phyloP scores from a whole-genome alignment of 2,113 vertebrate species.

The Panurus biarmicus region DNA sequence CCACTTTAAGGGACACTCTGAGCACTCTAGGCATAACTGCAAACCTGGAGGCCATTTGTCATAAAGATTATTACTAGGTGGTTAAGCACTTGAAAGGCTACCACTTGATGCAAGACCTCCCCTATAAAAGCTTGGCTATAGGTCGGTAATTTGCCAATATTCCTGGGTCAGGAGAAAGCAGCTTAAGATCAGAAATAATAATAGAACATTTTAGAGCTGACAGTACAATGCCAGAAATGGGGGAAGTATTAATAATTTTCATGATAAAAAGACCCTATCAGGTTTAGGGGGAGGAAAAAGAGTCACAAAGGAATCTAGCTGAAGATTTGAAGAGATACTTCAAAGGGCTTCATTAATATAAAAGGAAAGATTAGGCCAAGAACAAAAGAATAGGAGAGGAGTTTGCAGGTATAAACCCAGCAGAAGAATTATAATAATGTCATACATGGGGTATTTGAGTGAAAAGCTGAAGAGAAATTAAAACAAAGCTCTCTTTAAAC shows the following conservation, averaged over 20 bases:
- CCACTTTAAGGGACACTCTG: slow-evolving; percentile 44
- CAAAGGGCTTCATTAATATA: slow-evolving; percentile 68
- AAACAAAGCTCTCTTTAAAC: slow-evolving; percentile 37
- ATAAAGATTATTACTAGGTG: slow-evolving; percentile 64
- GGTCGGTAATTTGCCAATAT: slow-evolving; percentile 70
- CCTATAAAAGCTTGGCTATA: slow-evolving; percentile 69
- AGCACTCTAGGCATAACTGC: slow-evolving; percentile 48
- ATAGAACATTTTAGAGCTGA: slow-evolving; percentile 57
- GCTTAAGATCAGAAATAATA: slow-evolving; percentile 65
- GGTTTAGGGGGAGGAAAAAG: neutral
- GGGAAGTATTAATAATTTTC: slow-evolving; percentile 63
- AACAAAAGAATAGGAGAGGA: slow-evolving; percentile 67
- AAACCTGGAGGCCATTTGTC: slow-evolving; percentile 67
- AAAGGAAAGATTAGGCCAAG: slow-evolving; percentile 60
- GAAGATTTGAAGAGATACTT: slow-evolving; percentile 64
- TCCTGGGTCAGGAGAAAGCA: slow-evolving; percentile 65
- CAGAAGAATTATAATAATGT: slow-evolving; percentile 40
- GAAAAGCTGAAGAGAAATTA: slow-evolving; percentile 26
- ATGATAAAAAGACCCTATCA: slow-evolving; percentile 19
- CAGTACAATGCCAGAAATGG: slow-evolving; percentile 36
- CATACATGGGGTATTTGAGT: neutral
- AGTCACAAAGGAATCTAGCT: slow-evolving; percentile 52
- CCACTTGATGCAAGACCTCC: slow-evolving; percentile 71
- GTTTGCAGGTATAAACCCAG: neutral
- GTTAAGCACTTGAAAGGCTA: slow-evolving; percentile 72